These are phyloP conservation scores for Furcula furcula DNA, from an alignment of 2,888 invertebrate species.

Conservation along the genomic window DNA sequence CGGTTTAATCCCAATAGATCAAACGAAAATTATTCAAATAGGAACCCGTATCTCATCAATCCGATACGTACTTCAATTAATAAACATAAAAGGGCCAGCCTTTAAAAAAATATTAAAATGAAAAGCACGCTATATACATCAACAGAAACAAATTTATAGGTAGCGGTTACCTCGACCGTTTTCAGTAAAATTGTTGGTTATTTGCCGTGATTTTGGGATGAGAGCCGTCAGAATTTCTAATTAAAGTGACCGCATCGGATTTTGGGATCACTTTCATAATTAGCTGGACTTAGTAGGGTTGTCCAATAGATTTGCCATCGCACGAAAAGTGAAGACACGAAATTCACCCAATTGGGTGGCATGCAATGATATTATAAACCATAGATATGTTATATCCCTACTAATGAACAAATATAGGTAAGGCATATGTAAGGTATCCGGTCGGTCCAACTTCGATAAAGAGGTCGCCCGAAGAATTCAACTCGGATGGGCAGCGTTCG, in stretches of 20 bases:
- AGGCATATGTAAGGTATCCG: too few species aligned
- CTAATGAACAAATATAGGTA: too few species aligned
- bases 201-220: conserved; percentile 10
- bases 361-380: too few species aligned
- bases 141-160: conserved; percentile 6
- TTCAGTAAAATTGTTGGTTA: conserved; percentile 17
- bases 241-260: conserved; percentile 15
- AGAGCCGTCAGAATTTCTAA: conserved; percentile 18
- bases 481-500: too few species aligned
- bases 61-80: background rate
- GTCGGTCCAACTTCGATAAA: too few species aligned
- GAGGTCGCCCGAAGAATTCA: too few species aligned
- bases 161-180: conserved; percentile 6
- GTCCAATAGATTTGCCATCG: too few species aligned
- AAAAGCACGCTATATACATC: conserved; percentile 2
- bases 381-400: too few species aligned
- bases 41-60: background rate
- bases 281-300: background rate
- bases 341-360: too few species aligned
- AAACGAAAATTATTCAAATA: background rate
- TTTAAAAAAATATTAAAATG: conserved; percentile 3
- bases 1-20: too few species aligned
- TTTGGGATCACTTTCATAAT: background rate
- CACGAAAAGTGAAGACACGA: too few species aligned
- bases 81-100: background rate